Evolutionary conservation across 2,797 vertebrate genomes (phyloP), one percentile per base, ranked within the genome.

Genomic region (Aeoliscus strigatus): DNA sequence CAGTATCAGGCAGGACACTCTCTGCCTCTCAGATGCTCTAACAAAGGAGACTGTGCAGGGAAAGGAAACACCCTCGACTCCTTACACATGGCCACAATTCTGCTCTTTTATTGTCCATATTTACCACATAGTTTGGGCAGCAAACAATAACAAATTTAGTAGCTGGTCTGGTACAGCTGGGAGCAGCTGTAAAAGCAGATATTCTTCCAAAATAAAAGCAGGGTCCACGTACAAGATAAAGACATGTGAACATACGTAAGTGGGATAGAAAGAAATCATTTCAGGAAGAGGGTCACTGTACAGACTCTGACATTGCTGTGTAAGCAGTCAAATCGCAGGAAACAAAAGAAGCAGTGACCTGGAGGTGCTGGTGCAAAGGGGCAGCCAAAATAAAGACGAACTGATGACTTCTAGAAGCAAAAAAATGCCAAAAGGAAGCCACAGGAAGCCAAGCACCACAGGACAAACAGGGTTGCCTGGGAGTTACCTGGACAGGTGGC

Each of bases 401-500:
- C 26, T 73, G 57, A 81, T 77, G 75, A 75, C 66, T 72, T 76
- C 60, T 64, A 70, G 69, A 82, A 77, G 81, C 76, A 73, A 77
- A 69, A 51, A 69, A 79, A 73, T 51, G 53, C 66, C 75, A 68
- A 79, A 65, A 57, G 68, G 62, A 76, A 81, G 69, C 70, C 76
- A 82, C 59, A 63, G 66, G 71, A 78, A 81, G 77, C 75, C 74
- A 75, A 83, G 79, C 67, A 27, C 77, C 73, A 79, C 66, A 75
- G 73, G 70, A 79, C 70, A 79, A 72, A 75, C 49, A 34, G 50
- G 69, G 74, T 72, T 75, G 77, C 77, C 75, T 77, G 76, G 70
- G 80, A 78, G 70, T 89, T 90, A 99, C 96, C 96, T 96, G 96
- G 96, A 90, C 96, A 99, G 84, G 94, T 91, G 85, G 94, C 93